phyloP scores from a whole-genome alignment of 2,113 vertebrate species.

The Spheniscus mendiculus region DNA sequence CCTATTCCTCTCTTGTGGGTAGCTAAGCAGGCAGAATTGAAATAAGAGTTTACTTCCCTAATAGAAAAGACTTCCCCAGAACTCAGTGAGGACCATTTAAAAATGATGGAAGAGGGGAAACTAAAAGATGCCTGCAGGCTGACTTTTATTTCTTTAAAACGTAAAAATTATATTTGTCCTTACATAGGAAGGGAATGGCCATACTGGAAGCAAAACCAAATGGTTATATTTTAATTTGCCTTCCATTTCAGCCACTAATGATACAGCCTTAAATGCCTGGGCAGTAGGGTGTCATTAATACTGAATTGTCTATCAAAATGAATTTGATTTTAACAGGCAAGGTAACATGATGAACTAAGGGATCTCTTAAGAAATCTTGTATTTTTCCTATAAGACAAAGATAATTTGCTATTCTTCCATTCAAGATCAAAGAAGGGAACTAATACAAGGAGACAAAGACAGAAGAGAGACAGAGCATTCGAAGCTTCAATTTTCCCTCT shows the following conservation, averaged over 20 bases:
- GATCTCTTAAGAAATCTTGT: slow-evolving; percentile 9
- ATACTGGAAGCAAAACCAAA: not conserved
- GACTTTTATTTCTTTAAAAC: not conserved
- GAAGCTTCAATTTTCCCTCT: slow-evolving; percentile 33
- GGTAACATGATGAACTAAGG: not conserved
- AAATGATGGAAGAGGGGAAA: not conserved
- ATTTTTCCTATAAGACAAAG: slow-evolving; percentile 23
- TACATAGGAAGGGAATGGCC: not conserved
- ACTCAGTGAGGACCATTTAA: not conserved
- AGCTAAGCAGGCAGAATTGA: not conserved
- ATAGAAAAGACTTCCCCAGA: not conserved
- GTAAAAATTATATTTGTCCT: not conserved
- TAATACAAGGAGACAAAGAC: not conserved
- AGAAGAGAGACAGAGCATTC: slow-evolving; percentile 12
- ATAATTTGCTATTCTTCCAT: not conserved
- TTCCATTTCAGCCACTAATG: not conserved
- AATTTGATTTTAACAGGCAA: slow-evolving; percentile 1
- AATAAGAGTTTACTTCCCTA: not conserved
- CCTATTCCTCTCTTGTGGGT: slow-evolving; percentile 1
- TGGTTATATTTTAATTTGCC: not conserved
- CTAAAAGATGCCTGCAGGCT: not conserved
- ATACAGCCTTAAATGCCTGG: not conserved
- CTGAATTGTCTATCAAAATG: not conserved
- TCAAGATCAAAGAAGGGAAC: slow-evolving; percentile 30
- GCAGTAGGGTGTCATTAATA: not conserved